Conservation (phyloP, 2,113 vertebrate species). For the Sinocyclocheilus grahami region DNA sequence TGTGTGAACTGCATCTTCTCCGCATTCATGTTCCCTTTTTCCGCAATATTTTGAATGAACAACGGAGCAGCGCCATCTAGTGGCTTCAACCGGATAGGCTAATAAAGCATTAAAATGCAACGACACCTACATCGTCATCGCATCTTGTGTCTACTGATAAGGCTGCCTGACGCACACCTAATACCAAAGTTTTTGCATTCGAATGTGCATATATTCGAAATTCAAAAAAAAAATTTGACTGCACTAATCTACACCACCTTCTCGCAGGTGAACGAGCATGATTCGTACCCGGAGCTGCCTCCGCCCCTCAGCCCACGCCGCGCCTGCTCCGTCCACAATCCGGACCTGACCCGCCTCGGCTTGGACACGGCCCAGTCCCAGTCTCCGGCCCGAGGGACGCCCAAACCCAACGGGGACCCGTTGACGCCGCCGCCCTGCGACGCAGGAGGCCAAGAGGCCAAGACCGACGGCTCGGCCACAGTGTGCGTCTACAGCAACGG, state of each 20-base stretch:
- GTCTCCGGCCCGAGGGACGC: conserved; percentile 80
- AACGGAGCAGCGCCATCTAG: too few relatives aligned
- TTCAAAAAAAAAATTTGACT: too few relatives aligned
- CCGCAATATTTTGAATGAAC: too few relatives aligned
- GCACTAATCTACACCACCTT: conserved; percentile 77
- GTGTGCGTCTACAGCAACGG: conserved; percentile 74
- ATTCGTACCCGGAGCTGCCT: conserved; percentile 70
- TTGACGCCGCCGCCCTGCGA: conserved; percentile 74
- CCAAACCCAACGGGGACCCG: conserved; percentile 75
- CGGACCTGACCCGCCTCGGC: conserved; percentile 74
- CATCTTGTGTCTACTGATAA: too few relatives aligned
- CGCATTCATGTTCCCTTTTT: too few relatives aligned
- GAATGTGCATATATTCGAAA: too few relatives aligned
- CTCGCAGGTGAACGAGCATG: conserved; percentile 76
- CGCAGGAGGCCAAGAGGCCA: conserved; percentile 81
- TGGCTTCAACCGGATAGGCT: too few relatives aligned
- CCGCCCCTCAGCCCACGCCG: conserved; percentile 77
- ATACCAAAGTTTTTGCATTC: too few relatives aligned
- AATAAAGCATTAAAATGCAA: too few relatives aligned
- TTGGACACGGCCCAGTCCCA: conserved; percentile 77
- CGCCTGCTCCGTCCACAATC: conserved; percentile 77
- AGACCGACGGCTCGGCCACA: conserved; percentile 74
- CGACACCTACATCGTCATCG: too few relatives aligned
- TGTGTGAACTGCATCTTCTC: too few relatives aligned
- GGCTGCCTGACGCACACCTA: too few relatives aligned